Percentiles rank a stretch among this genome's conserved stretches.
Evolutionary conservation across 2,113 vertebrate species (phyloP).

Genomic region (Lethenteron camtschaticum): DNA sequence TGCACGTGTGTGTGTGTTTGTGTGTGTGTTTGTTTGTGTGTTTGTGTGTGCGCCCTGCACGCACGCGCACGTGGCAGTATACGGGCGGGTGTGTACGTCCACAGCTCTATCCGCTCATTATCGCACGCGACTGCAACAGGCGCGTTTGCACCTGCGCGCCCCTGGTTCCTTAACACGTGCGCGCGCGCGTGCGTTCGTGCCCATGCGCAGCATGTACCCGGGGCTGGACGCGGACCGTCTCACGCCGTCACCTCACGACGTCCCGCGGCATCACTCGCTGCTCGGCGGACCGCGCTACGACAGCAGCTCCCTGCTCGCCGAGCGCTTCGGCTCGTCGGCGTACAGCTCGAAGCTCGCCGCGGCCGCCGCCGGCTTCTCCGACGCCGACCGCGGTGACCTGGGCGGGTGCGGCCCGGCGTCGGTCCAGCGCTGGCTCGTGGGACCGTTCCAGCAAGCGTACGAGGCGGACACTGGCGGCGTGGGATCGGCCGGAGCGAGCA

Average conservation of each 20-base stretch:
- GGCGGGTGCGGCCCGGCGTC: not conserved
- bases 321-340: not conserved
- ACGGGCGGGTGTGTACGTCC: not conserved
- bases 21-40: not conserved
- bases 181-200: no score
- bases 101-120: not conserved
- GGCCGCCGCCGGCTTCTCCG: not conserved
- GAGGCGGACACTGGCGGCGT: not conserved
- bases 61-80: not conserved
- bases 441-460: no score
- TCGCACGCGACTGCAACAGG: no score
- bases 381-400: not conserved
- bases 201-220: not conserved
- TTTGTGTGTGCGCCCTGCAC: not conserved
- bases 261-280: slow-evolving; percentile 2
- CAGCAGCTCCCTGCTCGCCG: slow-evolving; percentile 1
- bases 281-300: slow-evolving; percentile 1
- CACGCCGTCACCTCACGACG: slow-evolving; percentile 1
- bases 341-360: not conserved
- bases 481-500: not conserved
- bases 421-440: not conserved
- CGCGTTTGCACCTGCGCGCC: no score
- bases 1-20: not conserved
- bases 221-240: slow-evolving; percentile 2
- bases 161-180: no score